A percentile compares a stretch with the other conserved stretches of the same genome.
Conservation (phyloP, 2,888 invertebrate genomes). For the Scotopteryx bipunctaria region DNA sequence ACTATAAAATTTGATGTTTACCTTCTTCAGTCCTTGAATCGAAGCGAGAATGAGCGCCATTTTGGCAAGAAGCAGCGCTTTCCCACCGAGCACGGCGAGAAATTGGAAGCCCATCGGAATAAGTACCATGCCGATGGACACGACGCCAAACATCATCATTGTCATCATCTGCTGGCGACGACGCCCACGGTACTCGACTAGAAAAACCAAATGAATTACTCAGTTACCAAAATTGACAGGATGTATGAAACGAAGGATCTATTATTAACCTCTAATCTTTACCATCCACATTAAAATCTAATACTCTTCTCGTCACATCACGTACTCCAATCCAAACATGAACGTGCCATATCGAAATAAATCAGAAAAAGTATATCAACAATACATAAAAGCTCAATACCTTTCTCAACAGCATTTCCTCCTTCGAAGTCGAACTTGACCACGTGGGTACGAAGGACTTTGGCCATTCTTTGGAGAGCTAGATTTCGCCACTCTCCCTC, state of each 20-base stretch:
- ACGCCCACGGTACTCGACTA: slow-evolving; percentile 80
- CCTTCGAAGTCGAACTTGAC: slow-evolving; percentile 85
- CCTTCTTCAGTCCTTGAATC: slow-evolving; percentile 91
- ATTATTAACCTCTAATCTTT: too few relatives aligned
- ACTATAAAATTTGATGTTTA: slow-evolving; percentile 47
- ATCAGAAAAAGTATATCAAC: too few relatives aligned
- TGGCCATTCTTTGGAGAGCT: slow-evolving; percentile 83
- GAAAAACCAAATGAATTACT: slow-evolving; percentile 2
- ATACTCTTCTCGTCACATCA: too few relatives aligned
- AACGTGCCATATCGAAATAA: too few relatives aligned
- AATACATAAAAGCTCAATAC: too few relatives aligned
- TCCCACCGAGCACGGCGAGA: slow-evolving; percentile 91
- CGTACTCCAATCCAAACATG: too few relatives aligned
- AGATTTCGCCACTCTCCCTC: slow-evolving; percentile 83
- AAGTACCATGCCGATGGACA: slow-evolving; percentile 89
- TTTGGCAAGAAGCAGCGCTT: slow-evolving; percentile 90
- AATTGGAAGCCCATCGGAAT: slow-evolving; percentile 94
- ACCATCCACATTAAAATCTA: too few relatives aligned
- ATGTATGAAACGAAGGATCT: too few relatives aligned
- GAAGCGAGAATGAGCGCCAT: slow-evolving; percentile 91
- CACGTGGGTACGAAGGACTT: slow-evolving; percentile 85
- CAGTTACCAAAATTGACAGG: too few relatives aligned
- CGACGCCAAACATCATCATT: slow-evolving; percentile 90
- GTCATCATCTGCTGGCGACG: slow-evolving; percentile 88
- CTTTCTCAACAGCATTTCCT: slow-evolving; percentile 63